Evolutionary conservation across 2,113 vertebrate species (phyloP).

Genomic region (Rhinoderma darwinii): DNA sequence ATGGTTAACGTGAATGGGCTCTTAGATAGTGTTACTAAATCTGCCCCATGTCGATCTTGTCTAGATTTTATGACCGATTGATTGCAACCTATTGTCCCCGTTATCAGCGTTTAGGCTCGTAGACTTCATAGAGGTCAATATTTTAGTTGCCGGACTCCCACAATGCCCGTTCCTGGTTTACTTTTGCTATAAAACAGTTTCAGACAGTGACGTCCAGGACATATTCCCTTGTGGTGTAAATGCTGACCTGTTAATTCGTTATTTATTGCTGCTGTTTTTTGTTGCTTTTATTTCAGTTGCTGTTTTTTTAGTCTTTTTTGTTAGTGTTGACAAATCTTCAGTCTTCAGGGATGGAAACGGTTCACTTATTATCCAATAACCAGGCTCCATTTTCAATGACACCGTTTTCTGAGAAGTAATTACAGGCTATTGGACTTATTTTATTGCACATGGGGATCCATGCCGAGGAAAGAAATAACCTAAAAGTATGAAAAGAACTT

Average conservation of each 20-base stretch:
- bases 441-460: slow-evolving; percentile 45
- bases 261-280: not conserved
- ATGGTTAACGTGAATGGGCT: too few species aligned
- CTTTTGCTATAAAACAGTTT: not conserved
- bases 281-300: not conserved
- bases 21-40: too few species aligned
- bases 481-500: slow-evolving; percentile 29
- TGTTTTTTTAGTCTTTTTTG: not conserved
- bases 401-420: slow-evolving; percentile 54
- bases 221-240: not conserved
- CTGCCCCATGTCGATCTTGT: too few species aligned
- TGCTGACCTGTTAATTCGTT: slow-evolving; percentile 22
- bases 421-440: slow-evolving; percentile 40
- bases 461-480: slow-evolving; percentile 52
- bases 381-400: slow-evolving; percentile 49
- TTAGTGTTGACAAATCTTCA: slow-evolving; percentile 21
- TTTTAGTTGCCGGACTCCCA: not conserved
- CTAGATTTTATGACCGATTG: too few species aligned
- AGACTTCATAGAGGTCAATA: not conserved
- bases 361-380: slow-evolving; percentile 54
- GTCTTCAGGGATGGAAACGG: slow-evolving; percentile 11
- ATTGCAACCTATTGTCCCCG: not conserved
- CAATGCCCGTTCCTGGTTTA: not conserved
- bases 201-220: not conserved
- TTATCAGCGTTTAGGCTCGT: not conserved